Percentiles rank a stretch among this genome's conserved stretches.
These are phyloP conservation scores for Phymastichus coffea DNA, from an alignment of 1,140 invertebrate species.

Conservation along the genomic window DNA sequence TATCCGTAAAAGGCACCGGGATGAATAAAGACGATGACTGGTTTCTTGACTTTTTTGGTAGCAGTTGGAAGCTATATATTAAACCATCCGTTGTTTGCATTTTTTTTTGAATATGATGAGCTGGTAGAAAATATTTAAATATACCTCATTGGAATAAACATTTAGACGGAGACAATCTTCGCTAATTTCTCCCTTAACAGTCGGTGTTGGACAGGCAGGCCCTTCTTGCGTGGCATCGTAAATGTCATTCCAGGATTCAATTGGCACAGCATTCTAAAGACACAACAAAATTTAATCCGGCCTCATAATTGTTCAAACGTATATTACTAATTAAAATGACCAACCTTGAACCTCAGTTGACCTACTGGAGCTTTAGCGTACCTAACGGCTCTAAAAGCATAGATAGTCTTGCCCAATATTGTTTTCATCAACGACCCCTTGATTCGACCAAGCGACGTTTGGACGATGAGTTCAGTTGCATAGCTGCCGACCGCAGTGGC, in stretches of 20 bases:
- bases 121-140: neutral
- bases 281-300: no score
- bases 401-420: neutral
- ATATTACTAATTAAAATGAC: neutral
- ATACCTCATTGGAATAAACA: neutral
- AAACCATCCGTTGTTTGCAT: neutral
- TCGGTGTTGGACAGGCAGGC: neutral
- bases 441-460: neutral
- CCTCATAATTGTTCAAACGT: no score
- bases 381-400: neutral
- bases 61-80: neutral
- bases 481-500: neutral
- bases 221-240: constrained; percentile 35
- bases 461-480: neutral
- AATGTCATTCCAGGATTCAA: constrained; percentile 52
- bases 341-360: constrained; percentile 61
- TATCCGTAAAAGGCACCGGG: constrained; percentile 56
- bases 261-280: no score
- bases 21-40: constrained; percentile 59
- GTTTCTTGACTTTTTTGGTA: no score
- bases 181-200: neutral
- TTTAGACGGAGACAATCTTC: constrained; percentile 13
- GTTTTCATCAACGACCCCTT: neutral
- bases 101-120: neutral
- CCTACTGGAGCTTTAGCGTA: constrained; percentile 63